These are phyloP conservation scores for Pseudoatta argentina DNA, from an alignment of 1,140 invertebrate genomes.

Conservation along the genomic window DNA sequence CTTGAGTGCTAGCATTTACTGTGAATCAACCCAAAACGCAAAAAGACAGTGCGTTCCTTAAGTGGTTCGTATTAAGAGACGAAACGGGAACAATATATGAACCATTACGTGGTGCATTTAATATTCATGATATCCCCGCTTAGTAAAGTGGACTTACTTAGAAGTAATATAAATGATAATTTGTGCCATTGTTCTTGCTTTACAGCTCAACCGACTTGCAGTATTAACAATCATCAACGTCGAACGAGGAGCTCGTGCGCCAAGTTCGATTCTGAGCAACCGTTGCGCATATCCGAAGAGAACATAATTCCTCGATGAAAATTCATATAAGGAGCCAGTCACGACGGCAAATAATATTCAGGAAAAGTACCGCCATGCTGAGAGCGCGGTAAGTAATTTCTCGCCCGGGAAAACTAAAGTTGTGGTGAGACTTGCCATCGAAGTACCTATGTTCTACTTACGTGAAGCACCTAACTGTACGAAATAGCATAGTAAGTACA, in stretches of 20 bases:
- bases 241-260: constrained; percentile 47
- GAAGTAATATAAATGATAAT: constrained; percentile 79
- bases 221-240: constrained; percentile 73
- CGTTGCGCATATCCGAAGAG: constrained; percentile 29
- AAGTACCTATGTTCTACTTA: constrained; percentile 17
- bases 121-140: constrained; percentile 75
- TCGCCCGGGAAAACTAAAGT: constrained; percentile 22
- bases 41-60: no score
- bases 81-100: constrained; percentile 18
- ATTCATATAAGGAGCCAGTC: constrained; percentile 43
- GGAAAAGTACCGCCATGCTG: constrained; percentile 18
- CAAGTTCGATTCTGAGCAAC: constrained; percentile 58
- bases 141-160: constrained; percentile 70
- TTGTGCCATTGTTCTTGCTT: constrained; percentile 74
- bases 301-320: constrained; percentile 66
- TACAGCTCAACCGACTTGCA: constrained; percentile 36
- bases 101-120: constrained; percentile 49
- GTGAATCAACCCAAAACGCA: no score
- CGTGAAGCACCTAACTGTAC: not conserved
- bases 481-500: constrained; percentile 15
- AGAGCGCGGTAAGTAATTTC: constrained; percentile 40
- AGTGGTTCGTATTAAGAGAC: no score
- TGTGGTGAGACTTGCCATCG: not conserved
- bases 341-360: constrained; percentile 27
- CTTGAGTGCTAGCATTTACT: no score